Percentiles rank a stretch among this genome's conserved stretches.
phyloP scores from a whole-genome alignment of 2,888 invertebrate genomes.

The Apotomis turbidana region DNA sequence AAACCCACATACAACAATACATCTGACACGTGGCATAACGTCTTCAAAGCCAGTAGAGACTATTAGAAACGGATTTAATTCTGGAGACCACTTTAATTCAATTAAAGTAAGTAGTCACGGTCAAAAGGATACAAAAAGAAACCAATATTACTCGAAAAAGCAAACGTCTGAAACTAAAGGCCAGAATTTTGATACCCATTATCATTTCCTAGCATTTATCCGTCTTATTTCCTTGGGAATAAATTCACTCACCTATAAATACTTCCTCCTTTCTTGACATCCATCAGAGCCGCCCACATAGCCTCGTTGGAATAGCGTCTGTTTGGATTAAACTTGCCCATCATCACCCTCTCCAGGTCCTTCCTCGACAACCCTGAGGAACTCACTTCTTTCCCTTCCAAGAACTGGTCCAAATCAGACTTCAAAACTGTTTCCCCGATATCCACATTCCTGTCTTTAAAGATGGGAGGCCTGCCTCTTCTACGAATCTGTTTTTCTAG shows the following conservation, averaged over 20 bases:
- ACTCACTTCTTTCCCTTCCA: slow-evolving; percentile 79
- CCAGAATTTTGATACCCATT: no score
- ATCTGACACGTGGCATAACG: no score
- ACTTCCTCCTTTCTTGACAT: slow-evolving; percentile 84
- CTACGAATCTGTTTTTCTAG: slow-evolving; percentile 68
- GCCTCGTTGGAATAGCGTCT: slow-evolving; percentile 80
- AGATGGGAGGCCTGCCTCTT: slow-evolving; percentile 74
- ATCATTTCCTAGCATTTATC: no score
- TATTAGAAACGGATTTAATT: no score
- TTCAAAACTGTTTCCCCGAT: slow-evolving; percentile 77
- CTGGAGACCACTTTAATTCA: no score
- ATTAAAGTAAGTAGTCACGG: no score
- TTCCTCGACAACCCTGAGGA: slow-evolving; percentile 78
- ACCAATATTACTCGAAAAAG: no score
- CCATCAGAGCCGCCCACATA: slow-evolving; percentile 84
- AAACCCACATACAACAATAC: no score
- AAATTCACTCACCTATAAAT: slow-evolving; percentile 76
- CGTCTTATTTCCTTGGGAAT: no score
- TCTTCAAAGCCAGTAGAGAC: no score
- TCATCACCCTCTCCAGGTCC: slow-evolving; percentile 79
- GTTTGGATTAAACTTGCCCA: slow-evolving; percentile 81
- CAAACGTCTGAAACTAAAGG: no score
- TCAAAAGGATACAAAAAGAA: no score
- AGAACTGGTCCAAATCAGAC: slow-evolving; percentile 78
- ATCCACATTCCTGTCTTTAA: slow-evolving; percentile 75